Conservation (phyloP, 2,888 invertebrate genomes). For the Abrostola tripartita region DNA sequence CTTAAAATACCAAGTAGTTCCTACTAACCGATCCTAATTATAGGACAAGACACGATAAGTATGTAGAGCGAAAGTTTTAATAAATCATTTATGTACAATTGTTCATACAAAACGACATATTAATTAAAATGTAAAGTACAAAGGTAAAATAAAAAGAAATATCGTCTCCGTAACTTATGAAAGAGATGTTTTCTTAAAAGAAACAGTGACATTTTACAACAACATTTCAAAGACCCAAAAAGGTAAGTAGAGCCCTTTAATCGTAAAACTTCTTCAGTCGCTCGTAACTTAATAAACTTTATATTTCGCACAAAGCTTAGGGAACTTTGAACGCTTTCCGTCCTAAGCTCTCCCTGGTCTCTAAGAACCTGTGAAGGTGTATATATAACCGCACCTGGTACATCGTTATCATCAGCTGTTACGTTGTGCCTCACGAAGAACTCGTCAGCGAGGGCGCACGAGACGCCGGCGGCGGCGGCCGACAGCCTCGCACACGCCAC, state of each 20-base stretch:
- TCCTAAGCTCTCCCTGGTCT: slow-evolving; percentile 23
- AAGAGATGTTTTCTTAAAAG: background rate
- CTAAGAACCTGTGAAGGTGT: slow-evolving; percentile 56
- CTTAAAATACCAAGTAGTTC: no score
- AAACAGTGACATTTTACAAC: background rate
- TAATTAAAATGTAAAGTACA: no score
- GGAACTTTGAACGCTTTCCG: slow-evolving; percentile 40
- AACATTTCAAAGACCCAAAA: no score
- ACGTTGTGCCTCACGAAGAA: slow-evolving; percentile 82
- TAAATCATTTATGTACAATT: background rate
- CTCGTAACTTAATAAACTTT: slow-evolving; percentile 28
- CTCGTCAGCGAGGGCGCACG: slow-evolving; percentile 75
- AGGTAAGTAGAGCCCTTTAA: background rate
- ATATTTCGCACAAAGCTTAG: slow-evolving; percentile 28
- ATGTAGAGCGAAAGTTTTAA: background rate
- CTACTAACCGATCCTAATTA: background rate
- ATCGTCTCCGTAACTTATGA: background rate
- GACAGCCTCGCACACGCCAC: slow-evolving; percentile 69
- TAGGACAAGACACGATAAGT: background rate
- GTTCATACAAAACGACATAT: background rate
- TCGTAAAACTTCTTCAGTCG: slow-evolving; percentile 6
- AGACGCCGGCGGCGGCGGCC: slow-evolving; percentile 70
- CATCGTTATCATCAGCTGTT: slow-evolving; percentile 83
- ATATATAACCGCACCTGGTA: slow-evolving; percentile 80
- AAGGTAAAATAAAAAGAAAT: background rate